Evolutionary conservation across 2,797 vertebrate species (phyloP).

Genomic region (Pseudochirops corinnae): DNA sequence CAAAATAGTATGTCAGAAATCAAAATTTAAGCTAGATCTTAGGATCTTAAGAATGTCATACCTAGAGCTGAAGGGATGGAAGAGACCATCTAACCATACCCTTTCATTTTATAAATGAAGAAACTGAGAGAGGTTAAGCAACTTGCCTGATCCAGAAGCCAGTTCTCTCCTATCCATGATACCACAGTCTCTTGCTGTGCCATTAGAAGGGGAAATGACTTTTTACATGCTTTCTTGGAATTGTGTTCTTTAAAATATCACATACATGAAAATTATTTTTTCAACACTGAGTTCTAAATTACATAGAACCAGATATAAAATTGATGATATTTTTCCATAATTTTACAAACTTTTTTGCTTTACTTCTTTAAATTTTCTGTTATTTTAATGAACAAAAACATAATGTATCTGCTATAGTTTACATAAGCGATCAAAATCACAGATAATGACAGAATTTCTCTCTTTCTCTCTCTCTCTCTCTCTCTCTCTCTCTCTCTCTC

Average conservation of each 20-base stretch:
- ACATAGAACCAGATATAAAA: neutral
- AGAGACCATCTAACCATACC: neutral
- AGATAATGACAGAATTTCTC: neutral
- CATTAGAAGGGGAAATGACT: neutral
- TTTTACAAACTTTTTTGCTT: constrained; percentile 31
- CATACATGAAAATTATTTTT: constrained; percentile 31
- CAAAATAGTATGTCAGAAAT: neutral
- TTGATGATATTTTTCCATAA: neutral
- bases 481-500: neutral
- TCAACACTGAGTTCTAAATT: constrained; percentile 30
- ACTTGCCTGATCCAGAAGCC: neutral
- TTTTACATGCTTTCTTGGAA: constrained; percentile 10
- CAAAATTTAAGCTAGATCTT: neutral
- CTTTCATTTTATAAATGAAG: too few relatives aligned
- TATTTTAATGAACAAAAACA: constrained; percentile 23
- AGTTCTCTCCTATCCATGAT: neutral
- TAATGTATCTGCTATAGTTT: neutral
- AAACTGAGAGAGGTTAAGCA: too few relatives aligned
- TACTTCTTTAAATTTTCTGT: constrained; percentile 3
- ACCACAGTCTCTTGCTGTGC: neutral
- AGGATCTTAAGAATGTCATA: neutral
- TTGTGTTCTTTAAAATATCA: constrained; percentile 43
- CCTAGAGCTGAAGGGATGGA: neutral
- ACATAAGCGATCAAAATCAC: neutral
- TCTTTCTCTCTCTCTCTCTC: rapidly evolving